Conservation (phyloP, 2,888 invertebrate genomes). For the Diloba caeruleocephala region DNA sequence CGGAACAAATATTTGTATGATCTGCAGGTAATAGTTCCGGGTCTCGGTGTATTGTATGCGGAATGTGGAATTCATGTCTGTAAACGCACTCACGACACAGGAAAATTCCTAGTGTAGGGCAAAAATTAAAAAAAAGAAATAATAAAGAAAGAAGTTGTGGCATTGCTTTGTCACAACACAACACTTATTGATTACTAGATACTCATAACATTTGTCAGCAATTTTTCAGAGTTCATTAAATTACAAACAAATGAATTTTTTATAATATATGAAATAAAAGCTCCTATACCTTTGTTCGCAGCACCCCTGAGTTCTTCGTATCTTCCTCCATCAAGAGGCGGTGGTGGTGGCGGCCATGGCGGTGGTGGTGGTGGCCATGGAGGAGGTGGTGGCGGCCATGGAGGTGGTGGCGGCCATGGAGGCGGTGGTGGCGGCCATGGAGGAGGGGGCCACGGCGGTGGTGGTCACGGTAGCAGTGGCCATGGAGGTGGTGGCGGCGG, state of each 20-base stretch:
- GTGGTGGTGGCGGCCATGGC: constrained; percentile 66
- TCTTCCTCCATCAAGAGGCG: constrained; percentile 86
- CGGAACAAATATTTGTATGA: no score
- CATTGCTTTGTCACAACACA: no score
- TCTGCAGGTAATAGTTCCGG: no score
- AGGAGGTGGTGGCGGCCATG: constrained; percentile 38
- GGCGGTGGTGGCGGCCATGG: constrained; percentile 62
- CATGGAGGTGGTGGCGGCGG: constrained; percentile 64
- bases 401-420: constrained; percentile 70
- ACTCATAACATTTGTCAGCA: no score
- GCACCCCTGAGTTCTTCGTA: constrained; percentile 89
- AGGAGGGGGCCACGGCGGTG: constrained; percentile 53
- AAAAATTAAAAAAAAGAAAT: no score
- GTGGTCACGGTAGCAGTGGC: constrained; percentile 42
- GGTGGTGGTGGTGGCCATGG: constrained; percentile 65
- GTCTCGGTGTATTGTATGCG: no score
- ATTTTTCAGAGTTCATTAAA: neutral
- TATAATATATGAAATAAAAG: constrained; percentile 33
- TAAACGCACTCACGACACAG: no score
- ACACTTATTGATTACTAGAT: no score
- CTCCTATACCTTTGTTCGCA: constrained; percentile 69
- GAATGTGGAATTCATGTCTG: no score
- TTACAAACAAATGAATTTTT: constrained; percentile 17
- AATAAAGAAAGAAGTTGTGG: no score
- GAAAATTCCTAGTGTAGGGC: no score